These are phyloP conservation scores for Erpetoichthys calabaricus DNA, from an alignment of 2,797 vertebrate genomes.

Conservation along the genomic window DNA sequence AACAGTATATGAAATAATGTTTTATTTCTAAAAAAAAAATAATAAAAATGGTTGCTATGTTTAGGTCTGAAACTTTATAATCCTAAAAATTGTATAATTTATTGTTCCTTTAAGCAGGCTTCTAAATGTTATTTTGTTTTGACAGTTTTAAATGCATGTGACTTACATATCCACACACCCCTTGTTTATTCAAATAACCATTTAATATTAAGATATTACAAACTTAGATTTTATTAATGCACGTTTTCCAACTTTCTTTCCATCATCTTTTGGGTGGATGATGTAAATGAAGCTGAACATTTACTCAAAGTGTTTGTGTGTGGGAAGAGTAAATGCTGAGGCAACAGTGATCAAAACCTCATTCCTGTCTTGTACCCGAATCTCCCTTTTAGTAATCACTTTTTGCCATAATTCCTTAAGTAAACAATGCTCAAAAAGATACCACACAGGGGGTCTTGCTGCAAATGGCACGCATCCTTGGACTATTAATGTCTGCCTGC, in stretches of 20 bases:
- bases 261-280: constrained; percentile 13
- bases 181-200: too few relatives aligned
- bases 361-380: constrained; percentile 22
- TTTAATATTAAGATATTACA: too few relatives aligned
- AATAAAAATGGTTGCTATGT: too few relatives aligned
- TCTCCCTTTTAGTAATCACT: constrained; percentile 20
- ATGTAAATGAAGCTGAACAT: constrained; percentile 23
- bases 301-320: constrained; percentile 10
- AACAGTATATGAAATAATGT: too few relatives aligned
- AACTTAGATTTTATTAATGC: constrained; percentile 14
- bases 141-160: too few relatives aligned
- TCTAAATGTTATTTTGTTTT: too few relatives aligned
- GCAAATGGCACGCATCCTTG: constrained; percentile 6
- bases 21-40: too few relatives aligned
- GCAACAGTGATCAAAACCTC: constrained; percentile 12
- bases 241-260: constrained; percentile 10
- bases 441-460: constrained; percentile 10
- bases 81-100: too few relatives aligned
- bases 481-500: constrained; percentile 1
- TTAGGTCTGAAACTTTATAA: too few relatives aligned
- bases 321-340: neutral
- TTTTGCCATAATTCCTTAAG: constrained; percentile 20
- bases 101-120: too few relatives aligned
- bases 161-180: too few relatives aligned
- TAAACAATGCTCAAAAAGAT: constrained; percentile 20